Evolutionary conservation across 2,888 invertebrate genomes (phyloP), one percentile per base, ranked within the genome.

Genomic region (Timandra comae): DNA sequence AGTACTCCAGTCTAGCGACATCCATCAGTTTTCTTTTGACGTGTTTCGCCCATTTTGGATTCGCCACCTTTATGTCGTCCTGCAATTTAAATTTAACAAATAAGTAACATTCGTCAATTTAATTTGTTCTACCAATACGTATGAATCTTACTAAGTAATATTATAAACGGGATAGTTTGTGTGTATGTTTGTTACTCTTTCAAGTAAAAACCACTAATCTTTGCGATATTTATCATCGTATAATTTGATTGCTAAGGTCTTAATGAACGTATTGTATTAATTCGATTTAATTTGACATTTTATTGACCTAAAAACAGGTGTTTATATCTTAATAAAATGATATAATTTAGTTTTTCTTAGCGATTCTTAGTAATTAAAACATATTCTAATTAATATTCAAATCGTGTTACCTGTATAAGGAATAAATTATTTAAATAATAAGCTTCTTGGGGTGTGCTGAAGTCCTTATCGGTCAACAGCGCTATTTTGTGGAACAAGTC

Each of bases 11-110:
- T 36, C 78, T 61, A 0, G 86, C 87, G 3, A 84, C 67, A 20
- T 87, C 81, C 63, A 73, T 71, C n/a, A 89, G 63, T 69, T 76
- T 76, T 60, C 88, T 85, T 33, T 86, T 69, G 1, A 88, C 81
- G 25, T 82, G 80, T 41, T 76, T 74, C 2, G 87, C 82, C 89
- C 89, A 89, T 54, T 80, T 74, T 4, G 89, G 89, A 54, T 87
- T 81, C 1, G 79, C 62, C 36, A 87, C 74, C 66, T 86, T 86
- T 32, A 87, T 78, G 27, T 86, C 82, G 19, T 77, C 74, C 79
- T 87, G 55, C 1, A 73, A 60, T 10, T 4, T 6, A 41, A 26
- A 30, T 7, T 10, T n/a, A n/a, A n/a, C n/a, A n/a, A n/a, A n/a
- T 20, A 32, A 43, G 10, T 20, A 12, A 20, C 16, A 30, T 26